These are phyloP conservation scores for Galaxea fascicularis DNA, from an alignment of 92 coral and sea anemone genomes.

Conservation along the genomic window DNA sequence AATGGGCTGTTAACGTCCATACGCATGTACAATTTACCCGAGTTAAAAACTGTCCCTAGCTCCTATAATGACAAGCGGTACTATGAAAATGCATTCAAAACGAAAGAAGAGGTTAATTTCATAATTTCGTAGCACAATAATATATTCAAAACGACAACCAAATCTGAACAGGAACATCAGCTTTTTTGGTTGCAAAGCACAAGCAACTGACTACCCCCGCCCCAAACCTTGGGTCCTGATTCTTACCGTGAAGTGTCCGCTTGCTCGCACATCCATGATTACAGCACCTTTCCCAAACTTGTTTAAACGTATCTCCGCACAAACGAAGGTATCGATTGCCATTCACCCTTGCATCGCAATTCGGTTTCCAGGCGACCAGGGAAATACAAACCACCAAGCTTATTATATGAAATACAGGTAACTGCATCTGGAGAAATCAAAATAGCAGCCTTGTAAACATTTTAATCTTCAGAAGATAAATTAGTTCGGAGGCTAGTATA, in stretches of 20 bases:
- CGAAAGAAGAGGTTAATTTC: too few relatives aligned
- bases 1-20: too few relatives aligned
- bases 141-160: too few relatives aligned
- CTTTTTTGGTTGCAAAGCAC: neutral
- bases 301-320: neutral
- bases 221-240: neutral
- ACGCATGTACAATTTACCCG: too few relatives aligned
- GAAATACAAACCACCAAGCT: slow-evolving; percentile 3
- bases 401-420: neutral
- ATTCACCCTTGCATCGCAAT: neutral
- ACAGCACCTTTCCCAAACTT: neutral
- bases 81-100: too few relatives aligned
- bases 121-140: too few relatives aligned
- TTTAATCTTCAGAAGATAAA: too few relatives aligned
- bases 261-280: slow-evolving; percentile 17
- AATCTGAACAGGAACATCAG: too few relatives aligned
- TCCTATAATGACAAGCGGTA: too few relatives aligned
- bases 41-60: too few relatives aligned
- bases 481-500: too few relatives aligned
- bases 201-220: neutral
- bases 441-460: neutral
- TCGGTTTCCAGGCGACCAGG: neutral
- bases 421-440: slow-evolving; percentile 18
- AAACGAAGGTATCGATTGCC: too few relatives aligned
- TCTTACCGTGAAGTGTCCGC: slow-evolving; percentile 19